Conservation (phyloP, 2,797 vertebrate species). For the Halcyon leucocephala region DNA sequence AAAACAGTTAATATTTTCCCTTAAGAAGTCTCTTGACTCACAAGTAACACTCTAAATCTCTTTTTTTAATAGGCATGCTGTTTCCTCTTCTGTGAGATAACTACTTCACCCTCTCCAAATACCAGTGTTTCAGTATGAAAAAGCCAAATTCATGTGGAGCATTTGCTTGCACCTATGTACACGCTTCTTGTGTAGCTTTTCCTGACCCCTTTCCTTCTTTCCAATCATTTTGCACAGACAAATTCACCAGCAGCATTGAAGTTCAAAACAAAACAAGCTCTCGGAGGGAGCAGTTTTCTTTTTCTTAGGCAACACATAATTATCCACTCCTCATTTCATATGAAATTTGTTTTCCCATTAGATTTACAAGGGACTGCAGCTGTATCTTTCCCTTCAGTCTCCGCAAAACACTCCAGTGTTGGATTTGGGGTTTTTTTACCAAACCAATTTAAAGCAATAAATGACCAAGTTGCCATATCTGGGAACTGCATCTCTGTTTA, state of each 20-base stretch:
- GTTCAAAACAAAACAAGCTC: background rate
- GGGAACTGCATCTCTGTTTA: background rate
- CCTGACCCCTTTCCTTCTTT: background rate
- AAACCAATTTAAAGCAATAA: background rate
- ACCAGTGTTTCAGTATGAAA: background rate
- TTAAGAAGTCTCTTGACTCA: background rate
- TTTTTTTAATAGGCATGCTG: background rate
- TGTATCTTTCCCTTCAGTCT: background rate
- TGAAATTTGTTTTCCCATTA: conserved; percentile 19
- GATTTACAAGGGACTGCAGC: conserved; percentile 17
- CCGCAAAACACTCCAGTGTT: background rate
- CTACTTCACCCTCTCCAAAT: background rate
- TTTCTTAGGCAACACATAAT: conserved; percentile 51
- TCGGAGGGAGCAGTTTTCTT: background rate
- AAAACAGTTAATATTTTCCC: background rate
- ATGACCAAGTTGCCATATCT: background rate
- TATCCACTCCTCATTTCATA: conserved; percentile 9
- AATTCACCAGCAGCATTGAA: background rate
- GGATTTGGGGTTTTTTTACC: background rate
- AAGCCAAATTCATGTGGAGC: background rate
- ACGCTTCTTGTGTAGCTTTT: background rate
- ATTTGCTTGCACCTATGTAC: background rate
- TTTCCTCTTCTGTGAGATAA: background rate
- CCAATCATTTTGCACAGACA: background rate
- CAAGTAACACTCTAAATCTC: background rate